A percentile compares a stretch with the other conserved stretches of the same genome.
These are phyloP conservation scores for Polyergus mexicanus DNA, from an alignment of 1,140 invertebrate genomes.

Conservation along the genomic window DNA sequence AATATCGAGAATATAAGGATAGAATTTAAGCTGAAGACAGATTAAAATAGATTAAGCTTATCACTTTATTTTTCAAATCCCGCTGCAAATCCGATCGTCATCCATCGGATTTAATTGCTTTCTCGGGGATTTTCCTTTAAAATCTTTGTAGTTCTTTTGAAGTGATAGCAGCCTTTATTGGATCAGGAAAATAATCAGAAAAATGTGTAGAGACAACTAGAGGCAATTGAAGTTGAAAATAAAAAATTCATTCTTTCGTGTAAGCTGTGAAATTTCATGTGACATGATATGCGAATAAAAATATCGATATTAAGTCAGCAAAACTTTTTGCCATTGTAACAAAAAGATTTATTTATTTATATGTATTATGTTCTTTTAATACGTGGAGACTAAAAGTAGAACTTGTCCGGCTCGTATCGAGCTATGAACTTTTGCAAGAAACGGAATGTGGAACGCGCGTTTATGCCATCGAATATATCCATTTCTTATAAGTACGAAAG, in stretches of 20 bases:
- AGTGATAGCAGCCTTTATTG: constrained; percentile 1
- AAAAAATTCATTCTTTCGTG: neutral
- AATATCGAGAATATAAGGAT: neutral
- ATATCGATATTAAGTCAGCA: neutral
- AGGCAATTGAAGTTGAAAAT: neutral
- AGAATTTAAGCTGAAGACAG: neutral
- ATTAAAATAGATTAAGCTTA: constrained; percentile 10
- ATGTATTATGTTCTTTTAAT: neutral
- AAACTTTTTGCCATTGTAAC: neutral
- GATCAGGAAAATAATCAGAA: neutral
- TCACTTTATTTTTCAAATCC: constrained; percentile 10
- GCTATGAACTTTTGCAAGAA: constrained; percentile 5
- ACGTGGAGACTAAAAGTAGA: neutral
- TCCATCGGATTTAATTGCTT: constrained; percentile 77
- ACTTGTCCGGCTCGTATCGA: neutral
- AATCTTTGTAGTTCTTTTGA: constrained; percentile 77
- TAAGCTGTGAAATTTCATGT: neutral
- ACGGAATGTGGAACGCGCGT: neutral
- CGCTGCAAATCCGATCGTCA: constrained; percentile 54
- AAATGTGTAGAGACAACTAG: neutral
- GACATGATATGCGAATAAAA: neutral
- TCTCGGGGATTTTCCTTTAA: constrained; percentile 83
- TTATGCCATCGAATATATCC: constrained; percentile 6
- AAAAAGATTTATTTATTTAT: neutral
- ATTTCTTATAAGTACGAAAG: constrained; percentile 4